Conservation (phyloP, 2,888 invertebrate species). For the Luperina nickerlii region DNA sequence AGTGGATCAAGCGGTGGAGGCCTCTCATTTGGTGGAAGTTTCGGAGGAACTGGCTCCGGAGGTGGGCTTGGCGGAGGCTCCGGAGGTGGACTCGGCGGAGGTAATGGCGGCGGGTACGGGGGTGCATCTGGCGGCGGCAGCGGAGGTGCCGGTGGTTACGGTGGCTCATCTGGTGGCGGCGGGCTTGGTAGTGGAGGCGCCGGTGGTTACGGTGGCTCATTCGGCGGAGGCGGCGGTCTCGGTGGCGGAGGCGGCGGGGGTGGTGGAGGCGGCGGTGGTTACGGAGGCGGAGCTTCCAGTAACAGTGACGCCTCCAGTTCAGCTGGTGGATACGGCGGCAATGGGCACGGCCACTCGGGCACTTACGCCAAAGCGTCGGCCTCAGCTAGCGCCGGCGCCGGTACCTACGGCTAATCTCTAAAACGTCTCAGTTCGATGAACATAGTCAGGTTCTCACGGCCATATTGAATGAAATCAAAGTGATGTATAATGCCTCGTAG, state of each 20-base stretch:
- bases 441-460: constrained; percentile 64
- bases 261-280: constrained; percentile 46
- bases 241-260: constrained; percentile 8
- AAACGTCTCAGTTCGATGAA: constrained; percentile 34
- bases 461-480: constrained; percentile 63
- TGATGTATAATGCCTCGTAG: constrained; percentile 57
- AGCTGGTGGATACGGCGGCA: constrained; percentile 35
- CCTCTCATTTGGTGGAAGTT: constrained; percentile 46
- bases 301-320: constrained; percentile 21
- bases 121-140: constrained; percentile 14
- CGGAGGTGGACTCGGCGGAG: constrained; percentile 55
- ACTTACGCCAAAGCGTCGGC: constrained; percentile 79
- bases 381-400: constrained; percentile 76
- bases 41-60: constrained; percentile 48
- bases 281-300: constrained; percentile 34
- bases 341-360: constrained; percentile 69
- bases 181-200: constrained; percentile 20
- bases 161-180: constrained; percentile 34
- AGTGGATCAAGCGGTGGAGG: constrained; percentile 40
- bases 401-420: constrained; percentile 76
- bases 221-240: constrained; percentile 1
- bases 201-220: constrained; percentile 55
- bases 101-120: constrained; percentile 38
- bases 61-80: constrained; percentile 39
- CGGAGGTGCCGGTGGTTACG: constrained; percentile 31